Percentiles rank a stretch among this genome's conserved stretches.
Conservation (phyloP, 2,113 vertebrate species). For the Actenoides hombroni region DNA sequence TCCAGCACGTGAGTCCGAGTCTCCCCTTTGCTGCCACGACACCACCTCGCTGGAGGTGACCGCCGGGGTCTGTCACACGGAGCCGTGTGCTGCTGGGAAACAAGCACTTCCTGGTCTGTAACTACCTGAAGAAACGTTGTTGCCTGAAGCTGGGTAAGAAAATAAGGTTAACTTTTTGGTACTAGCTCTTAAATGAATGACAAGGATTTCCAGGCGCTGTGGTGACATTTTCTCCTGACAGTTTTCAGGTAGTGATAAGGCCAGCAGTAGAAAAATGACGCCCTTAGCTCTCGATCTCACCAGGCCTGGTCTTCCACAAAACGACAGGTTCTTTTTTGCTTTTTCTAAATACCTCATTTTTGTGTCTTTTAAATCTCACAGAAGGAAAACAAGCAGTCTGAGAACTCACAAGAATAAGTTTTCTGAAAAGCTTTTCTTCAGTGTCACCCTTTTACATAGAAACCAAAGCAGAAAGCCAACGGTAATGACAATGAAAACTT, state of each 20-base stretch:
- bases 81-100: accelerated
- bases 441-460: background rate
- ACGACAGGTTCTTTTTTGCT: background rate
- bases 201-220: background rate
- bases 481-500: background rate
- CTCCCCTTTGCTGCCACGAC: background rate
- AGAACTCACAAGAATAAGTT: background rate
- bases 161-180: background rate
- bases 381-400: background rate
- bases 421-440: background rate
- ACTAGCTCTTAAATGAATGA: background rate
- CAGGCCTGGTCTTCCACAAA: background rate
- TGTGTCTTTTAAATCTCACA: background rate
- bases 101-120: accelerated
- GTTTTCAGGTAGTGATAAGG: background rate
- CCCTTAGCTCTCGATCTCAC: background rate
- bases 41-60: accelerated
- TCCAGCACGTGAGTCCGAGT: background rate
- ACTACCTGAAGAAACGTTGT: background rate
- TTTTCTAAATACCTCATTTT: background rate
- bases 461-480: background rate
- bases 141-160: background rate
- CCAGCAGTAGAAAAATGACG: background rate
- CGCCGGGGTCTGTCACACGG: accelerated
- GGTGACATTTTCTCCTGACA: background rate